Evolutionary conservation across 2,113 vertebrate genomes (phyloP), one percentile per base, ranked within the genome.

Genomic region (Phylloscopus trochilus): DNA sequence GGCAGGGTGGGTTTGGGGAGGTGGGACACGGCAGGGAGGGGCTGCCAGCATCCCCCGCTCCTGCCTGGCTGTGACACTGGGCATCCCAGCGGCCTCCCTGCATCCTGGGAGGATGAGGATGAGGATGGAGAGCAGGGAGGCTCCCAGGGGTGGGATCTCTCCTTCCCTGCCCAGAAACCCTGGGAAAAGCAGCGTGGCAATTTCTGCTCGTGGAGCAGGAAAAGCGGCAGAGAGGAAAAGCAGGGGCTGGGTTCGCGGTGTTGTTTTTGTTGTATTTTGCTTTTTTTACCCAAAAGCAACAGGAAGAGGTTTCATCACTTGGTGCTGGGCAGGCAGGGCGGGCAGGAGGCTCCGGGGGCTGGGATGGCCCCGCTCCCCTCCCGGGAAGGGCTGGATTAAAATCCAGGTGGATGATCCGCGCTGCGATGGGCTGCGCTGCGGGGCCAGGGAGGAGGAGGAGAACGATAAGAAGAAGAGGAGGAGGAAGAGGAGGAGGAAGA

Each of bases 141-240:
- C 80, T 30, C 30, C 0, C 24, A 64, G 58, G 63, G 56, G 81
- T 63, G 53, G 31, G 47, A 67, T 30, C 31, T 22, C 13, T 47
- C 59, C 74, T 58, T 73, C 72, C 47, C 82, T 53, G 41, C 89
- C 11, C 5, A 26, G 69, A 52, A 75, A 21, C 6, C 6, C 67
- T 4, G 59, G 55, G 87, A 83, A 81, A 85, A 90, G 89, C 94
- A 75, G 64, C 5, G 5, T 81, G 35, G 94, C 83, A 58, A 70
- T 39, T 93, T 64, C 52, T 72, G 79, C 59, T 83, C 7, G 1
- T 8, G 66, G 91, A 69, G 41, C 51, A 86, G 74, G 70, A 49
- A 91, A 77, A 90, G 53, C 66, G 47, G 80, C 83, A 64, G 64
- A 43, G 58, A 81, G 47, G 66, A 31, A 75, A 58, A 66, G 26